These are phyloP conservation scores for Characodon lateralis DNA, from an alignment of 2,797 vertebrate genomes.

Conservation along the genomic window DNA sequence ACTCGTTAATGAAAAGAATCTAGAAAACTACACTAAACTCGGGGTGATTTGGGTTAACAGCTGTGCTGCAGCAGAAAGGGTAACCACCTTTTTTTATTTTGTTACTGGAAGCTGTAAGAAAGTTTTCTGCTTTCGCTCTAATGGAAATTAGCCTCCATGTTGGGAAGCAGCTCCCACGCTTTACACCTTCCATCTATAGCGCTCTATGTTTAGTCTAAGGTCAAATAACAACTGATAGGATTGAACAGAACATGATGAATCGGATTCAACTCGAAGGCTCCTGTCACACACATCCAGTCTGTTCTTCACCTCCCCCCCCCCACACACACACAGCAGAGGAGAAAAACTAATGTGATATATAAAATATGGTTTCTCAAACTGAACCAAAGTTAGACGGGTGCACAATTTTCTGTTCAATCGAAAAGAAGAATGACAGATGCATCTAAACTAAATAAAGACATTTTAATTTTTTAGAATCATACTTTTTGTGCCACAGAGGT, in stretches of 20 bases:
- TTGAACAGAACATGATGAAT: conserved; percentile 3
- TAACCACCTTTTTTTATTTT: neutral
- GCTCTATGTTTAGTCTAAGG: neutral
- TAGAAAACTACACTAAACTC: neutral
- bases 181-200: no score
- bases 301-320: no score
- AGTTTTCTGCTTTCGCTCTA: neutral
- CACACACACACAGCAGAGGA: neutral
- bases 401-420: neutral
- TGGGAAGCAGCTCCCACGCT: neutral
- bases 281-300: neutral
- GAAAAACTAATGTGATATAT: neutral
- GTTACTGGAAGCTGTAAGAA: neutral
- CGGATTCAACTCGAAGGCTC: neutral
- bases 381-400: neutral
- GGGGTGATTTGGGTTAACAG: neutral
- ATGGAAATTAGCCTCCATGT: neutral
- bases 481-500: no score
- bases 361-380: neutral
- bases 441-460: neutral
- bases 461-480: no score
- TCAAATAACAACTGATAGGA: neutral
- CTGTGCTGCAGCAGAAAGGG: no score
- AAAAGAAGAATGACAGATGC: neutral
- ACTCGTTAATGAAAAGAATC: no score